Conservation (phyloP, 1,140 invertebrate genomes). For the Choristoneura fumiferana region DNA sequence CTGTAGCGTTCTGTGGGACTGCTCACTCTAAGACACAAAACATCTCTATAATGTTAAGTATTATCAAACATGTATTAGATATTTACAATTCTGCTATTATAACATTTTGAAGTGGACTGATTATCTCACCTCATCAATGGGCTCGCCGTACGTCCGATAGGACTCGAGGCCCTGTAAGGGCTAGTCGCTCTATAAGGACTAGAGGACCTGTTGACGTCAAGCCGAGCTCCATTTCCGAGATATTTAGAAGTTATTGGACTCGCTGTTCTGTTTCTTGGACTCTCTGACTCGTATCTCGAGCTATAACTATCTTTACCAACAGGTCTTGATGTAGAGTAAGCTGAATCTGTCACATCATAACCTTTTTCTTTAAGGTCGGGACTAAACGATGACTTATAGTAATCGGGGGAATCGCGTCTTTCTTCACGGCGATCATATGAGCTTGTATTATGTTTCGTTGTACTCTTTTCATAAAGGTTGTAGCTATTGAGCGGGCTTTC, state of each 20-base stretch:
- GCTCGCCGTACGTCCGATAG: conserved; percentile 61
- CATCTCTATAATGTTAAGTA: too few relatives aligned
- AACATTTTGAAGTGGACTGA: too few relatives aligned
- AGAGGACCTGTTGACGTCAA: conserved; percentile 61
- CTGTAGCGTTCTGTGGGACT: conserved; percentile 69
- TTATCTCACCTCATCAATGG: conserved; percentile 60
- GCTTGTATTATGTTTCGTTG: conserved; percentile 52
- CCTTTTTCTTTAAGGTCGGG: conserved; percentile 65
- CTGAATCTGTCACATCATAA: conserved; percentile 68
- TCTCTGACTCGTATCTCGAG: conserved; percentile 66
- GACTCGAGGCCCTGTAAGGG: conserved; percentile 61
- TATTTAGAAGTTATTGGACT: conserved; percentile 75
- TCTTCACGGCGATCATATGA: conserved; percentile 65
- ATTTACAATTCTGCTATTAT: too few relatives aligned
- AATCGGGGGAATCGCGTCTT: conserved; percentile 59
- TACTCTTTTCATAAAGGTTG: conserved; percentile 59
- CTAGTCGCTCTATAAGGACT: conserved; percentile 69
- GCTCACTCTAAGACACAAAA: conserved; percentile 43
- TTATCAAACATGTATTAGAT: too few relatives aligned
- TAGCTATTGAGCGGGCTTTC: conserved; percentile 70
- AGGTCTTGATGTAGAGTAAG: conserved; percentile 55
- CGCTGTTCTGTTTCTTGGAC: conserved; percentile 65
- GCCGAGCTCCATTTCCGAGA: conserved; percentile 63
- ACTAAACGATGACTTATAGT: conserved; percentile 64
- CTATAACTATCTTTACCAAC: conserved; percentile 59